Evolutionary conservation across 2,888 invertebrate genomes (phyloP).

Genomic region (Argyresthia albistria): DNA sequence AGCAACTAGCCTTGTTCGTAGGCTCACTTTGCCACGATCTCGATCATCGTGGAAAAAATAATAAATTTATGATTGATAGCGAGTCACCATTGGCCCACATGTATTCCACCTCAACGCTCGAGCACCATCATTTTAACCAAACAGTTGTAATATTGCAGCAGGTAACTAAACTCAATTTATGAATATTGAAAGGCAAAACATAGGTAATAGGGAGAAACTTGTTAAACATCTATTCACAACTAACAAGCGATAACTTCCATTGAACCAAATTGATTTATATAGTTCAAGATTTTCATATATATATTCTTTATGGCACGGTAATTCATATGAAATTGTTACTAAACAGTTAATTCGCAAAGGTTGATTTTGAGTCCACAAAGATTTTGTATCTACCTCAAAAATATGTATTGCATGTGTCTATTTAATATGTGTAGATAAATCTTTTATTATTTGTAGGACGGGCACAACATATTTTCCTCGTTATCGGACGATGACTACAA

Average conservation of each 20-base stretch:
- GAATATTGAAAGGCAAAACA: background rate
- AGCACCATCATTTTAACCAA: constrained; percentile 92
- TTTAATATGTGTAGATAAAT: too few species aligned
- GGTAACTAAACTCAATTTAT: constrained; percentile 38
- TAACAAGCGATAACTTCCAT: too few species aligned
- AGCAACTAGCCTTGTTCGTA: constrained; percentile 80
- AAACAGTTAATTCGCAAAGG: too few species aligned
- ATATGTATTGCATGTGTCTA: too few species aligned
- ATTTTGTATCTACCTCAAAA: too few species aligned
- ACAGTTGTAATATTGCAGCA: constrained; percentile 88
- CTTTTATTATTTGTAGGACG: constrained; percentile 72
- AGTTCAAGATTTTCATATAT: too few species aligned
- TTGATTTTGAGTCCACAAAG: too few species aligned
- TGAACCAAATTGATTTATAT: too few species aligned
- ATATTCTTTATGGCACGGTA: too few species aligned
- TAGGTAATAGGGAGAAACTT: background rate
- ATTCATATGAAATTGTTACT: too few species aligned
- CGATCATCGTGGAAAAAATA: constrained; percentile 90
- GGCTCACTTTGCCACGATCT: constrained; percentile 89
- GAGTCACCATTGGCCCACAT: constrained; percentile 87
- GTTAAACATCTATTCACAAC: too few species aligned
- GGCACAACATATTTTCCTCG: constrained; percentile 87
- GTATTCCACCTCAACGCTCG: constrained; percentile 89
- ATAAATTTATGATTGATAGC: constrained; percentile 88
- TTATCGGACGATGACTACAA: constrained; percentile 82